Evolutionary conservation across 2,797 vertebrate genomes (phyloP).

Genomic region (Sylvia borin): DNA sequence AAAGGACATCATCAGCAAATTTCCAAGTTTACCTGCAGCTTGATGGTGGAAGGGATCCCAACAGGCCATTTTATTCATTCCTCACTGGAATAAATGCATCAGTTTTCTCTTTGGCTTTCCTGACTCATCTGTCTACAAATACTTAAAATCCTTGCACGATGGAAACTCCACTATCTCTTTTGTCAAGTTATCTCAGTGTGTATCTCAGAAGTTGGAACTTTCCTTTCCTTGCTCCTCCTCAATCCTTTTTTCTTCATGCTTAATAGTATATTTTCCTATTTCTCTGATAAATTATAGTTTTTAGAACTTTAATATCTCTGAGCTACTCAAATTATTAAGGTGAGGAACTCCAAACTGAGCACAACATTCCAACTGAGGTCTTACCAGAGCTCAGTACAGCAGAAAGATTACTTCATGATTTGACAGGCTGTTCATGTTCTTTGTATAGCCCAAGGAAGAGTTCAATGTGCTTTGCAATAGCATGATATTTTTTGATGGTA

Average conservation of each 20-base stretch:
- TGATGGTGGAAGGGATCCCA: not conserved
- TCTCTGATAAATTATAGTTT: not conserved
- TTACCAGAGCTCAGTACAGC: not conserved
- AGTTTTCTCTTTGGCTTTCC: not conserved
- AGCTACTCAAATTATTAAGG: not conserved
- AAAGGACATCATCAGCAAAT: not conserved
- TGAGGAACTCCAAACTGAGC: not conserved
- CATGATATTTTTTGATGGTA: not conserved
- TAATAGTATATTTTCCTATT: not conserved
- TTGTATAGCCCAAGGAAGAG: not conserved
- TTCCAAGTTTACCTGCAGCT: not conserved
- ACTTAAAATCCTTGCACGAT: not conserved
- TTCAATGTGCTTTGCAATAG: not conserved
- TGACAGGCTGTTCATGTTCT: not conserved
- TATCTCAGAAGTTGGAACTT: not conserved
- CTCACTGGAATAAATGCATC: not conserved
- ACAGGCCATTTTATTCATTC: not conserved
- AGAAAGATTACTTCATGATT: not conserved
- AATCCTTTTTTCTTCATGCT: not conserved
- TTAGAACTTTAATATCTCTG: not conserved
- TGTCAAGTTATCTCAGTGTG: not conserved
- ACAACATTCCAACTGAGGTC: not conserved
- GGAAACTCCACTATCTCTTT: not conserved
- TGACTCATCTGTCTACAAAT: not conserved
- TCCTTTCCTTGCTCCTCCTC: not conserved